Conservation (phyloP, 2,888 invertebrate species). For the Agrilus mali region DNA sequence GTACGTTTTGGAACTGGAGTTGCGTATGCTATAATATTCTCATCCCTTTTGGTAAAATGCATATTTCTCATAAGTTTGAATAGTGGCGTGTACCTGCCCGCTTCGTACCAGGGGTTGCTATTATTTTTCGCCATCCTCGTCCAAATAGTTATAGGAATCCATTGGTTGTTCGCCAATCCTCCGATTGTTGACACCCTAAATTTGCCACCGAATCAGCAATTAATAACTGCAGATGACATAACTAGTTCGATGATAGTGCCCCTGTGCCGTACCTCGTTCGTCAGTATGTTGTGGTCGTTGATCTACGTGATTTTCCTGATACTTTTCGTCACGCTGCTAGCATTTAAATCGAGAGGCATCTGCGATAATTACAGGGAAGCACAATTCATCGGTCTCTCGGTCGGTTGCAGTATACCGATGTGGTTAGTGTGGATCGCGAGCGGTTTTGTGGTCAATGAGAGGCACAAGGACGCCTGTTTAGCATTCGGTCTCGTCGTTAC, state of each 20-base stretch:
- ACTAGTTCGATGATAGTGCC: constrained; percentile 28
- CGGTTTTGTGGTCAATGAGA: constrained; percentile 64
- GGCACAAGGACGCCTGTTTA: constrained; percentile 75
- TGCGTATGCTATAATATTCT: constrained; percentile 76
- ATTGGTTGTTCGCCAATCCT: constrained; percentile 75
- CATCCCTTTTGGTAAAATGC: constrained; percentile 84
- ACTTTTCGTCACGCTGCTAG: constrained; percentile 70
- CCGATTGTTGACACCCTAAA: constrained; percentile 44
- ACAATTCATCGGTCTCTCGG: constrained; percentile 80
- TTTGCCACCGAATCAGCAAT: constrained; percentile 30
- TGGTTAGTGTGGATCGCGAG: constrained; percentile 79
- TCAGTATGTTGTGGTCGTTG: constrained; percentile 63
- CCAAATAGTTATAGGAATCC: constrained; percentile 72
- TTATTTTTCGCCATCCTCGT: constrained; percentile 84
- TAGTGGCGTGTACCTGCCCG: constrained; percentile 82
- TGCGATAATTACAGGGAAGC: constrained; percentile 90
- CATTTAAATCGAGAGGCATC: constrained; percentile 75
- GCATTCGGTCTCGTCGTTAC: constrained; percentile 82
- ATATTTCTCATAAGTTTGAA: constrained; percentile 86
- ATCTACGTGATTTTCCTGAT: constrained; percentile 77
- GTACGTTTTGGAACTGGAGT: constrained; percentile 73
- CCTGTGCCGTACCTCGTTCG: constrained; percentile 53
- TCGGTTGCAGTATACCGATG: constrained; percentile 75
- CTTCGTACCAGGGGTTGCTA: constrained; percentile 81
- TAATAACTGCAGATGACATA: constrained; percentile 32